A percentile compares a stretch with the other conserved stretches of the same genome.
Evolutionary conservation across 2,888 invertebrate genomes (phyloP).

Genomic region (Myathropa florea): DNA sequence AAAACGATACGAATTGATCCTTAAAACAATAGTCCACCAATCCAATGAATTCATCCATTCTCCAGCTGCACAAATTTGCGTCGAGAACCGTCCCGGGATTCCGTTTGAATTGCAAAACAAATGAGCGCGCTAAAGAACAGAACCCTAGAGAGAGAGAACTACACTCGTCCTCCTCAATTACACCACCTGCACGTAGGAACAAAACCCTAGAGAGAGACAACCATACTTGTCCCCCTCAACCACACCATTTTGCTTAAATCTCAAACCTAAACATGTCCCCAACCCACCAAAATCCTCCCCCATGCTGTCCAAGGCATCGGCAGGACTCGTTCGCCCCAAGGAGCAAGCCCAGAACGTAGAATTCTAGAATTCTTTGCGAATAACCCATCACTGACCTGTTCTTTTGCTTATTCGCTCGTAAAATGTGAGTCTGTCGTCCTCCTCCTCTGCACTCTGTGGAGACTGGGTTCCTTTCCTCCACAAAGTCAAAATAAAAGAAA

Average conservation of each 20-base stretch:
- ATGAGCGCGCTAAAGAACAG: neutral
- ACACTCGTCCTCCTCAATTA: neutral
- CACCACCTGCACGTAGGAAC: too few relatives aligned
- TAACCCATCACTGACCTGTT: neutral
- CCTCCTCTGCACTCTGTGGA: neutral
- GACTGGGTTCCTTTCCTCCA: neutral
- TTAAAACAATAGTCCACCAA: too few relatives aligned
- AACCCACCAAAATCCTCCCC: neutral
- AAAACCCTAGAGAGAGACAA: neutral
- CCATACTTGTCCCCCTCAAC: neutral
- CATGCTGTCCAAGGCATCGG: too few relatives aligned
- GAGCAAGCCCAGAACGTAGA: too few relatives aligned
- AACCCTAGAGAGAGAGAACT: neutral
- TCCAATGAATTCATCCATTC: too few relatives aligned
- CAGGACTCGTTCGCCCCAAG: neutral
- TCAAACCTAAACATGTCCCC: neutral
- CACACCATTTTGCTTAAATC: neutral
- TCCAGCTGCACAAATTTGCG: neutral
- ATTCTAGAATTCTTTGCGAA: too few relatives aligned
- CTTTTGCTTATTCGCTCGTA: neutral
- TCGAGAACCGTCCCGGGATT: neutral
- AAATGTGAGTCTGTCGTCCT: neutral
- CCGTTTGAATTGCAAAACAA: neutral
- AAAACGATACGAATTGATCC: too few relatives aligned
- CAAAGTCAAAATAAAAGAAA: neutral